phyloP scores from a whole-genome alignment of 2,797 vertebrate species.

The Neosilurus hyrtlii region DNA sequence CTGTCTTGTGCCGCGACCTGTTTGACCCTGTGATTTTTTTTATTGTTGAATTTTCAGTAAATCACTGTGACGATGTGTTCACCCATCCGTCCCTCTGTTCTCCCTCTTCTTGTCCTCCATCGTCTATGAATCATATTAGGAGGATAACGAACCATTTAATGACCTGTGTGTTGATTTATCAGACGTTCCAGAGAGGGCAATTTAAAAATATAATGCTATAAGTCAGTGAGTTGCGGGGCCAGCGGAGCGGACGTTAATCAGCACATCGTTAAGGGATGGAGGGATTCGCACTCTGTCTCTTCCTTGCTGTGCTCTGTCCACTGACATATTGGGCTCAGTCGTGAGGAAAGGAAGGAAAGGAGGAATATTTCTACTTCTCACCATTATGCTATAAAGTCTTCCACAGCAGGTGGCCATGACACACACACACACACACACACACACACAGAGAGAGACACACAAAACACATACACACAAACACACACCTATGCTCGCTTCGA shows the following conservation, averaged over 20 bases:
- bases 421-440: too few species aligned
- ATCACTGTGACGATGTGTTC: slow-evolving; percentile 4
- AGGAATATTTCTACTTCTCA: slow-evolving; percentile 47
- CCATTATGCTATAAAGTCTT: slow-evolving; percentile 51
- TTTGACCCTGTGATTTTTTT: background rate
- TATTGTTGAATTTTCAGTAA: background rate
- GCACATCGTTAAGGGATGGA: slow-evolving; percentile 47
- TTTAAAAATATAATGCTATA: slow-evolving; percentile 72
- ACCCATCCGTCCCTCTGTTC: slow-evolving; percentile 48
- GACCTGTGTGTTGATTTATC: slow-evolving; percentile 82
- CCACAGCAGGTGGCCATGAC: slow-evolving; percentile 21
- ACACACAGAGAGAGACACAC: too few species aligned
- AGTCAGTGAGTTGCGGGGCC: slow-evolving; percentile 58
- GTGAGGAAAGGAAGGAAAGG: slow-evolving; percentile 27
- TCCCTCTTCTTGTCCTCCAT: slow-evolving; percentile 61
- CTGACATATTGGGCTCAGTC: slow-evolving; percentile 49
- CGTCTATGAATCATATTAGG: slow-evolving; percentile 75
- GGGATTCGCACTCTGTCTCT: slow-evolving; percentile 28
- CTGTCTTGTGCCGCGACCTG: background rate
- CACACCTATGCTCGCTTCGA: too few species aligned
- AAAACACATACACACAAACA: too few species aligned
- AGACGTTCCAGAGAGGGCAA: slow-evolving; percentile 70
- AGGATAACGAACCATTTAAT: slow-evolving; percentile 82
- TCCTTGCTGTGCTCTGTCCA: slow-evolving; percentile 15
- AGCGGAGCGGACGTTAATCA: slow-evolving; percentile 58